Base-by-base conservation (phyloP, 1,140 invertebrate species). In the Tetragonula clypearis region DNA sequence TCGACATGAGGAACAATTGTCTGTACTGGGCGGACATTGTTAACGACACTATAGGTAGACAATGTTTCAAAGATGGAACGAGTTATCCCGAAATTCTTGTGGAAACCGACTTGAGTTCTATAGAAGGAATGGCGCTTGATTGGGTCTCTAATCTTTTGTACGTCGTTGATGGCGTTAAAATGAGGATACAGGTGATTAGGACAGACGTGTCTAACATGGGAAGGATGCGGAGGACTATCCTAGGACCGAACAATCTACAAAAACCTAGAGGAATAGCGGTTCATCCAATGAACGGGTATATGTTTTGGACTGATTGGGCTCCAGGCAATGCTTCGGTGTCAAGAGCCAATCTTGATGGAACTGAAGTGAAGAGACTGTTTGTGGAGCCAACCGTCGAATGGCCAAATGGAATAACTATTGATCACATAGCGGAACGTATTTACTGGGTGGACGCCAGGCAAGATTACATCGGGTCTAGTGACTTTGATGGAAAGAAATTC, bases 291-390 rank as follows among this genome's bases (percentile, higher is more conserved):
- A 96, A 96, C 81, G 98, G 98, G 23, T 98, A 97, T 88, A 95
- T 99, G 91, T 99, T 98, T 92, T 98, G 98, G 98, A 98, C 98
- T 0, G 98, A 99, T 93, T 99, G 98, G 98, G 97, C 98, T 26
- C 96, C 95, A 21, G 95, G 94, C 58, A 96, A 96, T 86, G 97
- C 98, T 0, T 97, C 97, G 1, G 97, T 99, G 26, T 98, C 98
- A 58, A 94, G 98, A 72, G 97, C 98, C 2, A 97, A 97, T 91
- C 95, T 99, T 83, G 98, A 99, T 94, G 99, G 99, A 0, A 96
- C 94, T 0, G 96, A 98, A 87, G 95, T 97, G 5, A 96, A 96
- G 81, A 95, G 95, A 76, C 93, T 99, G 56, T 97, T 98, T 77
- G 95, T 95, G 2, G 96, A 96, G 86, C 95, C 96, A 12, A 93